Evolutionary conservation across 2,113 vertebrate genomes (phyloP), one percentile per base, ranked within the genome.

Genomic region (Alexandromys fortis): DNA sequence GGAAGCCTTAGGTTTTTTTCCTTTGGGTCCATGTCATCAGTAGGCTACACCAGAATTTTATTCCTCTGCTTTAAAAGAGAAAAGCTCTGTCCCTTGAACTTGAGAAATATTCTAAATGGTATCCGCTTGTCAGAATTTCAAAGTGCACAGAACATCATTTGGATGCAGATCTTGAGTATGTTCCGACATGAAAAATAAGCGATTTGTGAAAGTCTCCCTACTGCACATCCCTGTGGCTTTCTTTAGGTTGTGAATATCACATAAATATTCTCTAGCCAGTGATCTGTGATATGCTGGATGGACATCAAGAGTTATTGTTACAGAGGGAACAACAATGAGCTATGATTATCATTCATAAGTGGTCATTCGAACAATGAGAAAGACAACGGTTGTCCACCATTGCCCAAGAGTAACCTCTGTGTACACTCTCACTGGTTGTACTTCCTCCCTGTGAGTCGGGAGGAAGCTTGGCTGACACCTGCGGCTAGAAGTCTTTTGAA

Each of bases 191-290:
- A 97, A 89, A 94, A 95, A 89, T 61, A 49, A 95, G n/a, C 95
- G 90, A 30, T 76, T 42, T 94, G 61, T 94, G 94, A 94, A 95
- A 96, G 61, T 75, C 88, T 96, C 67, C 49, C 14, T 92, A 19
- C 55, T 96, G 47, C 90, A 91, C 22, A 63, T 93, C 93, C 94
- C 81, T 30, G 67, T 35, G 33, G 45, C 97, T 98, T 97, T 81
- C 13, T 78, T 97, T 82, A 85, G 79, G 89, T 73, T 76, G 88
- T 93, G 94, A 98, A 89, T 97, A 92, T 75, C 61, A 83, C 92
- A 85, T 9, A 90, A 87, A 86, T 97, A 88, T 94, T 94, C 95
- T 73, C 81, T 96, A 83, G 61, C 81, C 4, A 49, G 75, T 91
- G 88, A 67, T 82, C 92, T 91, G 17, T 95, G 79, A 94, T 91